Evolutionary conservation across 2,797 vertebrate species (phyloP).

Genomic region (Taeniopygia guttata): DNA sequence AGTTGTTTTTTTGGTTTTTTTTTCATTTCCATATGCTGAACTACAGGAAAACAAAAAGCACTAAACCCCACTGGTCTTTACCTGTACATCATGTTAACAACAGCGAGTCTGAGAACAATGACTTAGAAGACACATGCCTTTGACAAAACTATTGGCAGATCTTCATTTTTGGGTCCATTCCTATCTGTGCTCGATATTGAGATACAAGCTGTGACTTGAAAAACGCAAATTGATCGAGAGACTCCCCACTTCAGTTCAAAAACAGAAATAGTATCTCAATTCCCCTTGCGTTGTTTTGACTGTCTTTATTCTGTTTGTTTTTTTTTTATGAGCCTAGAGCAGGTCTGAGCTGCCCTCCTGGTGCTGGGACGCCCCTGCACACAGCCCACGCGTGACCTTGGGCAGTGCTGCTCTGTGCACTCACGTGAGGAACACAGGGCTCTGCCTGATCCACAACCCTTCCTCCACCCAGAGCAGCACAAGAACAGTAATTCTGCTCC

Average conservation of each 20-base stretch:
- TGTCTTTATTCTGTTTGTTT: not conserved
- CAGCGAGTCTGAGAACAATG: not conserved
- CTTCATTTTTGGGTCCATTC: not conserved
- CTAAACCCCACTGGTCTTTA: not conserved
- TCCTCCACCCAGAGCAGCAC: not conserved
- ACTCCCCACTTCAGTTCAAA: not conserved
- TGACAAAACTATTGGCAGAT: not conserved
- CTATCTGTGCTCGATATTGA: not conserved
- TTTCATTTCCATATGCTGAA: not conserved
- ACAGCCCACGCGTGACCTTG: not conserved
- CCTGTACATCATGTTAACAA: not conserved
- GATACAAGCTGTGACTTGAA: not conserved
- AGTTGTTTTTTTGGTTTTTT: not conserved
- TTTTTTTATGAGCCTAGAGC: accelerated
- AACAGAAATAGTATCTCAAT: not conserved
- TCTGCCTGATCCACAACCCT: not conserved
- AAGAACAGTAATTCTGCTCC: not conserved
- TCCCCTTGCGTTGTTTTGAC: not conserved
- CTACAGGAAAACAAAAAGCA: not conserved
- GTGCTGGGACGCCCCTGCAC: not conserved
- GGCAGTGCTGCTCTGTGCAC: not conserved
- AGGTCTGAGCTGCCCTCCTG: not conserved
- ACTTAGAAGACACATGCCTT: not conserved
- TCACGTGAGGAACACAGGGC: not conserved
- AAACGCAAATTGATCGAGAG: not conserved